A percentile compares a stretch with the other conserved stretches of the same genome.
Conservation (phyloP, 2,113 vertebrate genomes). For the Hypocryptadius cinnamomeus region DNA sequence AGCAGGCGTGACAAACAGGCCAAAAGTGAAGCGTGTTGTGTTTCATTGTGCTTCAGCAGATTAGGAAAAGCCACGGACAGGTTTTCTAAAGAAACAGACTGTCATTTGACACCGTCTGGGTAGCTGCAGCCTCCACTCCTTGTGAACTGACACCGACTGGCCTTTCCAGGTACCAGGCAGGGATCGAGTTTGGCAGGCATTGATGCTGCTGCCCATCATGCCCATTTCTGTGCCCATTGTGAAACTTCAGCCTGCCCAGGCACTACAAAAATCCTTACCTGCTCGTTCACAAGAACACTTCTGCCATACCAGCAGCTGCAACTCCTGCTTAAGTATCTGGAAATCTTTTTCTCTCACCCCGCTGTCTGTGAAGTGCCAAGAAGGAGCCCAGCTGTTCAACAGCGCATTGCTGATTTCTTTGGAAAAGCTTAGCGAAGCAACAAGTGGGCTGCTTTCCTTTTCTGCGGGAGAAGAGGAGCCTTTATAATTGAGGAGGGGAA, state of each 20-base stretch:
- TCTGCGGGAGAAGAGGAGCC: not conserved
- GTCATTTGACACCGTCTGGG: not conserved
- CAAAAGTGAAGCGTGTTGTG: not conserved
- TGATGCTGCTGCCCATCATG: not conserved
- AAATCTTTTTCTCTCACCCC: constrained; percentile 26
- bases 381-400: constrained; percentile 52
- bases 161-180: not conserved
- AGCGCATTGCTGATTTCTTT: constrained; percentile 8
- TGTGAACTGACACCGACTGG: not conserved
- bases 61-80: not conserved
- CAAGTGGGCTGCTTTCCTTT: not conserved
- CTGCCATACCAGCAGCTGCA: not conserved
- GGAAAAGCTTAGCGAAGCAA: not conserved
- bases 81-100: not conserved
- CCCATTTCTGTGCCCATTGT: not conserved
- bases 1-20: not conserved
- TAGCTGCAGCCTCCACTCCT: not conserved
- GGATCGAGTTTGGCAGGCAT: not conserved
- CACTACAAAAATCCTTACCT: not conserved
- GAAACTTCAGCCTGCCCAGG: not conserved
- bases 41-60: not conserved
- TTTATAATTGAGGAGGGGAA: not conserved
- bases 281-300: not conserved
- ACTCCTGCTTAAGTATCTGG: not conserved
- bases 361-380: constrained; percentile 1